Evolutionary conservation across 2,888 invertebrate species (phyloP).

Genomic region (Folsomia manolachei): DNA sequence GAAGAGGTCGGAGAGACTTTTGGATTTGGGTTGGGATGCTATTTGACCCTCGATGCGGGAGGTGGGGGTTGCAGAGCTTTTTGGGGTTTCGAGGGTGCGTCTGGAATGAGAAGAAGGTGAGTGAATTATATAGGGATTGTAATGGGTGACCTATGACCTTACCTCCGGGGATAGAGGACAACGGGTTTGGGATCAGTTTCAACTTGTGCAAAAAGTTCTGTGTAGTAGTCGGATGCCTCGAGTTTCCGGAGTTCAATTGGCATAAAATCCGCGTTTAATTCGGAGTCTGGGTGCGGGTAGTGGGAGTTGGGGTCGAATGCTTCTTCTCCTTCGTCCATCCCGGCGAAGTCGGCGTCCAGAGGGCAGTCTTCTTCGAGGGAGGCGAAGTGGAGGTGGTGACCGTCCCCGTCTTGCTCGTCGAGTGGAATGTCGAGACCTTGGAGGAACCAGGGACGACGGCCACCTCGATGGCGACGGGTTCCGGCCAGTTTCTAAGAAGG

Average conservation of each 20-base stretch:
- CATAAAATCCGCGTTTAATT: slow-evolving; percentile 60
- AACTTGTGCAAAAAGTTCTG: slow-evolving; percentile 50
- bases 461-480: slow-evolving; percentile 59
- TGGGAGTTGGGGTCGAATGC: slow-evolving; percentile 57
- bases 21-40: slow-evolving; percentile 65
- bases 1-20: slow-evolving; percentile 78
- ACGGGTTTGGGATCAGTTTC: slow-evolving; percentile 11
- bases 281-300: slow-evolving; percentile 55
- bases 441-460: slow-evolving; percentile 71
- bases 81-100: slow-evolving; percentile 46
- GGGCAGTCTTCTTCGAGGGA: slow-evolving; percentile 48
- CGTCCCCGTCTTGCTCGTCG: slow-evolving; percentile 31
- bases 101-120: no score
- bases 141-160: no score
- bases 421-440: slow-evolving; percentile 59
- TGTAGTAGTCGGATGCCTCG: slow-evolving; percentile 58
- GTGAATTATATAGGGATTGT: no score
- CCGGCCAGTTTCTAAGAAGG: slow-evolving; percentile 69
- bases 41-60: not conserved
- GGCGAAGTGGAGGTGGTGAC: slow-evolving; percentile 35
- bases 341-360: no score
- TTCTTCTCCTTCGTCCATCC: no score
- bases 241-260: slow-evolving; percentile 83
- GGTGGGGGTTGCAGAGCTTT: slow-evolving; percentile 24
- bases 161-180: slow-evolving; percentile 42